These are phyloP conservation scores for Drepana arcuata DNA, from an alignment of 1,140 invertebrate species.

Conservation along the genomic window DNA sequence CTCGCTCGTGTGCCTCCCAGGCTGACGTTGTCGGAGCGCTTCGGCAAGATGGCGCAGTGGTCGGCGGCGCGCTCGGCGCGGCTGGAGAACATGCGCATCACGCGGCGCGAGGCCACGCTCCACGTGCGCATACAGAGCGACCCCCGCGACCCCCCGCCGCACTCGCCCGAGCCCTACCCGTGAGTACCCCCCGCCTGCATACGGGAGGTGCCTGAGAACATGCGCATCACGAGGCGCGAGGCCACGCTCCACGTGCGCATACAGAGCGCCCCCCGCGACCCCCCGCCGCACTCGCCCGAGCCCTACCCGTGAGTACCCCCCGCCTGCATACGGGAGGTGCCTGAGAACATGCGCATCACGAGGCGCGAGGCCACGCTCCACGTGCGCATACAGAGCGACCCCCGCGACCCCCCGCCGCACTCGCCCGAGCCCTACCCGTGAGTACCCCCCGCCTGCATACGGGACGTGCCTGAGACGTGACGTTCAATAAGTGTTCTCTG, in stretches of 20 bases:
- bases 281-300: slow-evolving; percentile 3
- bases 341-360: slow-evolving; percentile 87
- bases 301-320: slow-evolving; percentile 14
- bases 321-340: too few relatives aligned
- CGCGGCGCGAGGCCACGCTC: slow-evolving; percentile 75
- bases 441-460: too few relatives aligned
- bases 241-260: slow-evolving; percentile 81
- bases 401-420: slow-evolving; percentile 15
- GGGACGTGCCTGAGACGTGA: too few relatives aligned
- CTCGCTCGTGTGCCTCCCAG: slow-evolving; percentile 43
- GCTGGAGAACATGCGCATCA: slow-evolving; percentile 88
- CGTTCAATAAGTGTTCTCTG: too few relatives aligned
- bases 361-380: slow-evolving; percentile 76
- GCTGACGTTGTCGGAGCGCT: slow-evolving; percentile 83
- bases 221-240: slow-evolving; percentile 81
- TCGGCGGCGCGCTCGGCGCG: slow-evolving; percentile 85
- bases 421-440: slow-evolving; percentile 11
- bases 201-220: too few relatives aligned
- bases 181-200: not conserved
- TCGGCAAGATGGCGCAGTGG: slow-evolving; percentile 93
- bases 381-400: slow-evolving; percentile 76
- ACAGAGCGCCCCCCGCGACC: slow-evolving; percentile 40
- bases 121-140: slow-evolving; percentile 79
- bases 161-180: slow-evolving; percentile 11
- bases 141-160: slow-evolving; percentile 20